Percentiles rank a stretch among this genome's conserved stretches.
Evolutionary conservation across 2,888 invertebrate species (phyloP).

Genomic region (Plebejus argus): DNA sequence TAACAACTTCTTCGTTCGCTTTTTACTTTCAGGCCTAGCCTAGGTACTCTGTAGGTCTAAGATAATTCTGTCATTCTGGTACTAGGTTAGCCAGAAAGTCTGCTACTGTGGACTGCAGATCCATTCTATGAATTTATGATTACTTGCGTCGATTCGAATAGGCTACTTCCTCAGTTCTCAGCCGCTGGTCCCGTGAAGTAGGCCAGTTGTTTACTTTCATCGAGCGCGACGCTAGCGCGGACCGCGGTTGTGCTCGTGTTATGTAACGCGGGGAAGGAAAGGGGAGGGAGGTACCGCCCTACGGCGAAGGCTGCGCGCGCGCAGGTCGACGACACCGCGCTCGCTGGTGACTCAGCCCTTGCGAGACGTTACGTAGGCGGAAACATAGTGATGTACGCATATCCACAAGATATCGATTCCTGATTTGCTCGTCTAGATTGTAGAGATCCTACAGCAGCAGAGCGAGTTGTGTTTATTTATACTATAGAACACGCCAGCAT

Average conservation of each 20-base stretch:
- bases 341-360: constrained; percentile 40
- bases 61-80: neutral
- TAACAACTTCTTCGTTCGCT: too few species aligned
- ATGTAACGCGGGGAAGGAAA: neutral
- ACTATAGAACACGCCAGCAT: too few species aligned
- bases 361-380: constrained; percentile 36
- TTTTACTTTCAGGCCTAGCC: neutral
- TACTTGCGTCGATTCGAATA: neutral
- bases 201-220: constrained; percentile 5
- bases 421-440: neutral
- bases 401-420: neutral
- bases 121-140: neutral
- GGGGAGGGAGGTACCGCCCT: constrained; percentile 35
- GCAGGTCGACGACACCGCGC: constrained; percentile 36
- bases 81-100: neutral
- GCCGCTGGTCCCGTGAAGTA: neutral
- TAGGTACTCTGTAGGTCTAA: neutral
- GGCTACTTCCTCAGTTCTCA: neutral
- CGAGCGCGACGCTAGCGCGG: neutral
- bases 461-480: neutral
- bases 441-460: neutral
- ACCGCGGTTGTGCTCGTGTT: constrained; percentile 1
- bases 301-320: constrained; percentile 38
- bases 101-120: neutral
- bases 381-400: constrained; percentile 12